Conservation (phyloP, 2,113 vertebrate species). For the Labeo rohita region DNA sequence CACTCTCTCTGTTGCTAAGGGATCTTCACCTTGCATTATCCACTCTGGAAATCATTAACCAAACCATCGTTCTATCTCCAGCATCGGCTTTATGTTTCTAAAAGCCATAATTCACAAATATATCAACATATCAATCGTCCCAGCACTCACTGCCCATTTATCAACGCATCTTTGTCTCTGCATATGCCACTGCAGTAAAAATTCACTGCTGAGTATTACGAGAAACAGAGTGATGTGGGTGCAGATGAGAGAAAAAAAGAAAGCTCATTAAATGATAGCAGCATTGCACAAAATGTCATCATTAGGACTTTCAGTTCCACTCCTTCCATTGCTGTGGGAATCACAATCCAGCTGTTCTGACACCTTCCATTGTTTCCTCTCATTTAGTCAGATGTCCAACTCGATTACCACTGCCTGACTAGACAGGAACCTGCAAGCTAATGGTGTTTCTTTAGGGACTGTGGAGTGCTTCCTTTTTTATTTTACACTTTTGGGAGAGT, state of each 20-base stretch:
- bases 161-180: background rate
- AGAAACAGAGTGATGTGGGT: constrained; percentile 9
- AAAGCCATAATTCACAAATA: background rate
- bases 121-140: constrained; percentile 17
- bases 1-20: constrained; percentile 43
- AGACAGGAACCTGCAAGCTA: background rate
- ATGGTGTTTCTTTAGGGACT: background rate
- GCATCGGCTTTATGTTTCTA: background rate
- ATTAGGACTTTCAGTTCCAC: constrained; percentile 24
- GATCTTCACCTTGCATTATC: constrained; percentile 35
- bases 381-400: constrained; percentile 38
- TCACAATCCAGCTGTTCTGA: constrained; percentile 47
- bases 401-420: constrained; percentile 4
- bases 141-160: background rate
- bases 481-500: background rate
- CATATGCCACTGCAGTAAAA: constrained; percentile 20
- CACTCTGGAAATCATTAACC: constrained; percentile 37
- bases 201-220: constrained; percentile 7
- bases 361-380: constrained; percentile 19
- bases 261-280: constrained; percentile 43
- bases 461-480: background rate
- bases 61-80: background rate
- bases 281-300: constrained; percentile 37
- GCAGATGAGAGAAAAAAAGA: constrained; percentile 7
- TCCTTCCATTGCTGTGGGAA: constrained; percentile 27